Conservation (phyloP, 2,888 invertebrate species). For the Carpatolechia fugitivella region DNA sequence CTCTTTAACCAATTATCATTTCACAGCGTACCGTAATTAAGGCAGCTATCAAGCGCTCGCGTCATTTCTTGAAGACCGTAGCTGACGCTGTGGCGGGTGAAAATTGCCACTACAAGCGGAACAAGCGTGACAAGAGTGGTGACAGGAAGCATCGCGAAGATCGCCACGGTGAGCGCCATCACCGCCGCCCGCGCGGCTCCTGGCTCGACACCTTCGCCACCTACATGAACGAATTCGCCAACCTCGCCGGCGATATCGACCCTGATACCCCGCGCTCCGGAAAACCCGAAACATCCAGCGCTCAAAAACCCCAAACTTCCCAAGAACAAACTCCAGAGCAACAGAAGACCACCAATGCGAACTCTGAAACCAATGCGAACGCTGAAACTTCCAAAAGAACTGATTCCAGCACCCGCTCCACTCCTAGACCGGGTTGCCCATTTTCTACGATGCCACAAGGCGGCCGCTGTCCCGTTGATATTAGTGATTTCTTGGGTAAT, state of each 20-base stretch:
- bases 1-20: neutral
- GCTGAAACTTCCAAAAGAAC: slow-evolving; percentile 18
- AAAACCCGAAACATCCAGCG: too few species aligned
- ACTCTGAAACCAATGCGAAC: slow-evolving; percentile 18
- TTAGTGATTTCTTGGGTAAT: too few species aligned
- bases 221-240: slow-evolving; percentile 77
- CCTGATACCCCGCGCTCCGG: slow-evolving; percentile 23
- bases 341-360: slow-evolving; percentile 23
- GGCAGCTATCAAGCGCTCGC: slow-evolving; percentile 60
- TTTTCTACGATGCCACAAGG: too few species aligned
- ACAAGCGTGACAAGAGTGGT: slow-evolving; percentile 40
- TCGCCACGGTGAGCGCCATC: slow-evolving; percentile 33
- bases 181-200: slow-evolving; percentile 42
- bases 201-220: slow-evolving; percentile 73
- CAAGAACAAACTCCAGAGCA: slow-evolving; percentile 23
- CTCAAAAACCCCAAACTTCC: neutral
- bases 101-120: slow-evolving; percentile 46
- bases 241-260: slow-evolving; percentile 65
- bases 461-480: too few species aligned
- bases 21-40: slow-evolving; percentile 52
- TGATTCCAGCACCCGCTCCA: neutral
- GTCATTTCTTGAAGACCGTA: slow-evolving; percentile 55
- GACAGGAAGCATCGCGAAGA: slow-evolving; percentile 40
- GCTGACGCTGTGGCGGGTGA: slow-evolving; percentile 30
- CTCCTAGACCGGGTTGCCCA: neutral